Evolutionary conservation across 2,113 vertebrate species (phyloP).

Genomic region (Desmodus rotundus): DNA sequence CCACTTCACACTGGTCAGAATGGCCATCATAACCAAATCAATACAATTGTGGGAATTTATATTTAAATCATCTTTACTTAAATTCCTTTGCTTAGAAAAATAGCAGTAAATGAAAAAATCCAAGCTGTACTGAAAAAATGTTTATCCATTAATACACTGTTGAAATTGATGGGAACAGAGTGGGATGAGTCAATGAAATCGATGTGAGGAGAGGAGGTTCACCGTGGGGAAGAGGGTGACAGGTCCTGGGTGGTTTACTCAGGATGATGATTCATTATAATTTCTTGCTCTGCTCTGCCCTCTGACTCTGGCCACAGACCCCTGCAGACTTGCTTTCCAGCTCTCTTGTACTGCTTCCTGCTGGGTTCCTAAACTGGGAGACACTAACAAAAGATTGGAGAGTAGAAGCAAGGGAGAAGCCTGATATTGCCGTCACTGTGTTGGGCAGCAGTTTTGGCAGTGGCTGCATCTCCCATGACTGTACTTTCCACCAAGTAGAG

Average conservation of each 20-base stretch:
- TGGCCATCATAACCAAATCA: too few relatives aligned
- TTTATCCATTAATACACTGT: neutral
- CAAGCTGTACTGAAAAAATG: neutral
- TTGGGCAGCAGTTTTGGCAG: neutral
- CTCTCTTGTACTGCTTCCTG: neutral
- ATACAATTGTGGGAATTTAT: neutral
- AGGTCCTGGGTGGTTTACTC: neutral
- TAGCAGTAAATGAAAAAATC: neutral
- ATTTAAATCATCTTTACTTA: neutral
- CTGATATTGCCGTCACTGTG: too few relatives aligned
- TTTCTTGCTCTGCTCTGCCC: neutral
- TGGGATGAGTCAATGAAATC: neutral
- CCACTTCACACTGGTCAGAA: too few relatives aligned
- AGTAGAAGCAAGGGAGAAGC: neutral
- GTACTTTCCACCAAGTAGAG: neutral
- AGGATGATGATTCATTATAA: neutral
- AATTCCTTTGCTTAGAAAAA: neutral
- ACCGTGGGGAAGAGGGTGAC: accelerated
- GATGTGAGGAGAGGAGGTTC: too few relatives aligned
- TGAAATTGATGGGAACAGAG: neutral
- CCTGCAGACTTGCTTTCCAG: neutral
- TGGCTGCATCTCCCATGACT: neutral
- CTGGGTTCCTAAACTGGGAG: neutral
- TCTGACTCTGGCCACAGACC: neutral
- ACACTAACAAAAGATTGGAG: neutral